phyloP scores from a whole-genome alignment of 2,797 vertebrate species.

The Gallirallus australis region DNA sequence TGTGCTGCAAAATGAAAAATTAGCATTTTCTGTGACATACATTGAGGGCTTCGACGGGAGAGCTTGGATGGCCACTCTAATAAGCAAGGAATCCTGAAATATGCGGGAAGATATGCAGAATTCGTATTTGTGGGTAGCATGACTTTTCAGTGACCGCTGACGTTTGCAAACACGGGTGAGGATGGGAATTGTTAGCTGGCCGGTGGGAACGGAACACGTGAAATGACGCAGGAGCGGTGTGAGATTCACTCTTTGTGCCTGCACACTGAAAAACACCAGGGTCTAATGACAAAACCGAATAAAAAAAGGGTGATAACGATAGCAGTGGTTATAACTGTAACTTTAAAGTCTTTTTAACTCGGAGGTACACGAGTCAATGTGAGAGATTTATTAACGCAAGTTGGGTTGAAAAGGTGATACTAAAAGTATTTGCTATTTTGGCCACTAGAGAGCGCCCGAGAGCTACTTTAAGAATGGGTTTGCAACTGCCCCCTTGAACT shows the following conservation, averaged over 20 bases:
- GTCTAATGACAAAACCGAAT: background rate
- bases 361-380: background rate
- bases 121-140: background rate
- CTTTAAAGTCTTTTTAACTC: background rate
- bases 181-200: background rate
- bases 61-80: background rate
- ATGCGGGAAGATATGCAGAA: background rate
- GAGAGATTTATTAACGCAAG: background rate
- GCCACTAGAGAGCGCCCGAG: constrained; percentile 71
- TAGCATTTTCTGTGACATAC: constrained; percentile 6
- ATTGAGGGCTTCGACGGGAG: background rate
- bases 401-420: background rate
- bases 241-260: background rate
- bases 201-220: background rate
- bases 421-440: background rate
- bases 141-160: background rate
- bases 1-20: constrained; percentile 34
- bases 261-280: background rate
- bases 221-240: background rate
- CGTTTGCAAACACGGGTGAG: background rate
- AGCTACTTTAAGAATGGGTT: background rate
- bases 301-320: background rate
- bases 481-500: background rate
- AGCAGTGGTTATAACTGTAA: background rate
- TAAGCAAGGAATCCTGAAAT: background rate